Conservation (phyloP, 2,797 vertebrate species). For the Tragopan temminckii region DNA sequence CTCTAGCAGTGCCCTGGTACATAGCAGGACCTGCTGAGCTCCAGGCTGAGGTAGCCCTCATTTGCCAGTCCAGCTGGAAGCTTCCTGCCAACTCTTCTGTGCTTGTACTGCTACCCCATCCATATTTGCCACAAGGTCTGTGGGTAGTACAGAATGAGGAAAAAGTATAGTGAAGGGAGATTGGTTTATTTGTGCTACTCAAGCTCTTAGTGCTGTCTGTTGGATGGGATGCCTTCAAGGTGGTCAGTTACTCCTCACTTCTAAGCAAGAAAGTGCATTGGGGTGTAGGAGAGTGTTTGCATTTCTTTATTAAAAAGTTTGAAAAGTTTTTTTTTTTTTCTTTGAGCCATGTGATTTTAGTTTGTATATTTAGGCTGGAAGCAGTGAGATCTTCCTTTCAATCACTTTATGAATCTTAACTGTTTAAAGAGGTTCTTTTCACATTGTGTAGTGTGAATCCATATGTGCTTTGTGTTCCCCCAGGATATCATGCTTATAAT, state of each 20-base stretch:
- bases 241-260: not conserved
- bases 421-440: not conserved
- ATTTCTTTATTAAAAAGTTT: not conserved
- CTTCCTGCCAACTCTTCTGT: fast-evolving
- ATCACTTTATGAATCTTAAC: not conserved
- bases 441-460: not conserved
- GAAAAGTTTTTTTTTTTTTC: not conserved
- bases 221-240: not conserved
- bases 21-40: not conserved
- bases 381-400: not conserved
- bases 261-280: not conserved
- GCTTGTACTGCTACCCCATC: not conserved
- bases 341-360: not conserved
- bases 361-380: not conserved
- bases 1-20: not conserved
- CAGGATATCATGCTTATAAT: not conserved
- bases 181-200: not conserved
- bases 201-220: not conserved
- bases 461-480: not conserved
- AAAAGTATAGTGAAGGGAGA: not conserved
- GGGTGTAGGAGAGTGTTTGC: fast-evolving
- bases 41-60: not conserved
- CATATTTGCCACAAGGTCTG: fast-evolving
- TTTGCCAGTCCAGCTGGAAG: not conserved
- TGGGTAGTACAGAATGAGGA: not conserved